Evolutionary conservation across 2,113 vertebrate species (phyloP), one percentile per base, ranked within the genome.

Genomic region (Ceuthmochares aereus): DNA sequence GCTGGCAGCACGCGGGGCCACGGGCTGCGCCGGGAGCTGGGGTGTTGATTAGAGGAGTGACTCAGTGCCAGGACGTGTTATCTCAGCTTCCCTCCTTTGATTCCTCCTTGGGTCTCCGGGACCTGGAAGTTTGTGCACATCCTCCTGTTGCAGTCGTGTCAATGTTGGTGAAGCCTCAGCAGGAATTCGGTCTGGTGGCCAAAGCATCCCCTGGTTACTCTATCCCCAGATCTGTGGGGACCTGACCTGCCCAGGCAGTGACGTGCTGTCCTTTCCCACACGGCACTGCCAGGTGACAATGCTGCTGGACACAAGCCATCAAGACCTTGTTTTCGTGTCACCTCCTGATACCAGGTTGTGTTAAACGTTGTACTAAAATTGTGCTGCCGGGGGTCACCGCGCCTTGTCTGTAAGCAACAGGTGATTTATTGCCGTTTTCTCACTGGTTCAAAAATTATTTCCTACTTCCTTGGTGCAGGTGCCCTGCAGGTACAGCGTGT

Each of bases 31-130:
- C 14, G 20, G 79, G 66, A 26, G 23, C 30, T 6, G 0, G 7
- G 20, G 3, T 23, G 40, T 13, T 45, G 58, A 3, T 64, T 2
- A 1, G 63, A 67, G 66, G 23, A 37, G 37, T 15, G 47, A 12
- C 32, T 34, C 18, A 0, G 3, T 25, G 40, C 15, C 1, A 1
- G 49, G 21, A 34, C 3, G 0, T 22, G 34, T 56, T 67, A 3
- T 17, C 64, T 67, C 56, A 58, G 22, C 52, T 76, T 86, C 47
- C n/a, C 37, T 84, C 45, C 64, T 82, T 58, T 27, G 11, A 36
- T 66, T 66, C 34, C 73, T 63, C 42, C 26, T 1, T 2, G 1
- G 3, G 25, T 52, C 68, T 62, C 45, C 72, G 45, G 58, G 56
- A 40, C 68, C 63, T 47, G 78, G 36, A 26, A 4, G 14, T 23